Evolutionary conservation across 2,888 invertebrate species (phyloP).

Genomic region (Chaitophorus viminalis): DNA sequence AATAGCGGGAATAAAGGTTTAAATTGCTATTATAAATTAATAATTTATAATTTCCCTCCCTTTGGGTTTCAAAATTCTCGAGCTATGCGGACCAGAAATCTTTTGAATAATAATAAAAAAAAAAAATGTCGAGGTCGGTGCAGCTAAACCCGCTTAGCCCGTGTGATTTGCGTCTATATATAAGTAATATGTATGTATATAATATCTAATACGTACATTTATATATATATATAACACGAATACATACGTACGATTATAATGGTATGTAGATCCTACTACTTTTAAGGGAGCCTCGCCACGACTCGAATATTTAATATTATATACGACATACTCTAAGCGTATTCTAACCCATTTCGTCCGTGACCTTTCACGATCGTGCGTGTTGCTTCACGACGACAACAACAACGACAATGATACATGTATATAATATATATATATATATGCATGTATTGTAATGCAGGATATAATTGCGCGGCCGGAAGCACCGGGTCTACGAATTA

Average conservation of each 20-base stretch:
- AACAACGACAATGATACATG: no score
- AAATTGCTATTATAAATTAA: neutral
- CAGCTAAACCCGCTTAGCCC: neutral
- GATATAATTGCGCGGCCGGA: no score
- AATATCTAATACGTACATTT: no score
- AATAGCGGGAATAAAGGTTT: neutral
- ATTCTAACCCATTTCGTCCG: slow-evolving; percentile 24
- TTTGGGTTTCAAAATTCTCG: neutral
- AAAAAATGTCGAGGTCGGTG: neutral
- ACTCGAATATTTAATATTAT: neutral
- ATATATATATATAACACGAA: no score
- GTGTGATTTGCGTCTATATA: neutral
- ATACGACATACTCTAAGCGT: neutral
- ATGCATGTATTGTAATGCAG: no score
- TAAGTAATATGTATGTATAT: no score
- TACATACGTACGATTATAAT: neutral
- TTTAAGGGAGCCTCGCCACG: neutral
- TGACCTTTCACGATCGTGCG: slow-evolving; percentile 5
- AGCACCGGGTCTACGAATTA: no score
- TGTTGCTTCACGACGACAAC: neutral
- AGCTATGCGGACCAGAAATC: neutral
- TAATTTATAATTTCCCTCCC: neutral
- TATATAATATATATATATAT: no score
- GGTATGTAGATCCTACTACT: neutral
- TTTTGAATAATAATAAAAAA: neutral